Conservation (phyloP, 2,113 vertebrate genomes). For the Oreochromis tanganicae region DNA sequence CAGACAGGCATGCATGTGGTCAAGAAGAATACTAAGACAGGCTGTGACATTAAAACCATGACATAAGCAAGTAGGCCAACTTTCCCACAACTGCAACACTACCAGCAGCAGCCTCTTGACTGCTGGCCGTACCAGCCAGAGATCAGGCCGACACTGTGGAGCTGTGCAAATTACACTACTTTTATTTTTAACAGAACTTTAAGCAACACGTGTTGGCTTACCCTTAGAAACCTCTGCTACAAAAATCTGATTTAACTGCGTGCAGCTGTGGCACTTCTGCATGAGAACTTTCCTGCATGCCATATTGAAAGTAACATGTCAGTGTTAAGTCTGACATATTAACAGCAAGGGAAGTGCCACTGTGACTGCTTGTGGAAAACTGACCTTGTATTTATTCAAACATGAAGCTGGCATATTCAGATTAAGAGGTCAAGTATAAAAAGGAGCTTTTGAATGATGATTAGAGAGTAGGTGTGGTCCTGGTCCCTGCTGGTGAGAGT, state of each 20-base stretch:
- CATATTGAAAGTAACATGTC: too few species aligned
- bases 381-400: too few species aligned
- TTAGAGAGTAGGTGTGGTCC: too few species aligned
- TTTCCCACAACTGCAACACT: neutral
- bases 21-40: neutral
- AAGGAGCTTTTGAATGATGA: too few species aligned
- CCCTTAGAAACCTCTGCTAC: neutral
- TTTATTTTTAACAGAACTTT: neutral
- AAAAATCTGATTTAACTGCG: accelerated
- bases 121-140: accelerated
- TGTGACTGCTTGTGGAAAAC: too few species aligned
- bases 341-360: too few species aligned
- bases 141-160: neutral
- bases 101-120: neutral
- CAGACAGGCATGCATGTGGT: neutral
- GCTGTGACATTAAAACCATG: neutral
- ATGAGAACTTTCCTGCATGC: accelerated
- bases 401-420: too few species aligned
- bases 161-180: neutral
- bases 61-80: neutral
- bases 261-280: accelerated
- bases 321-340: too few species aligned
- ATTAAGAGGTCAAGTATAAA: too few species aligned
- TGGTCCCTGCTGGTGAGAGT: too few species aligned
- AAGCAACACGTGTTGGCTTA: neutral